Base-by-base conservation (phyloP, 2,113 vertebrate species). In the Clarias gariepinus region DNA sequence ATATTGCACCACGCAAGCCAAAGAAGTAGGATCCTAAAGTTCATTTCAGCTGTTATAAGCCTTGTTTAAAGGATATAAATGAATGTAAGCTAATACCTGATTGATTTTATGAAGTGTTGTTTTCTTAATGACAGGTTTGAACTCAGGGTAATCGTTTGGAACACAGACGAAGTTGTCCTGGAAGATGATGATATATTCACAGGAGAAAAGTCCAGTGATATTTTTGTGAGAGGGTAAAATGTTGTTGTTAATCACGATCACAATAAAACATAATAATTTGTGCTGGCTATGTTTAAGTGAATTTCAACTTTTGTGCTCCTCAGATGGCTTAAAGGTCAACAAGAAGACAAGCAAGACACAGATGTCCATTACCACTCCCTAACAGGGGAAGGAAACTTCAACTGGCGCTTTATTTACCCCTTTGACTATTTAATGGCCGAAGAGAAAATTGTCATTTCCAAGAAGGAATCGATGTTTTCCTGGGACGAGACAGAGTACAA, bases 401-500 rank as follows among this genome's bases (percentile, higher is more conserved):
- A 99, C 95, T 99, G 98, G 98, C 96, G 98, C 86, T 99, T 97
- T 80, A 92, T 99, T 89, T 99, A 94, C 92, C 98, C 98, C 84
- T 99, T 99, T 0, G 98, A 99, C 92, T 99, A 99, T 92, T 96
- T 99, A 90, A 94, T 97, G 81, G 98, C 98, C 0, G 98, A 99
- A 91, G 98, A 99, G 90, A 99, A 94, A 95, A 99, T 99, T 0
- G 97, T 99, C 89, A 99, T 99, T 93, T 99, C 98, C 57, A 99
- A 98, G 94, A 99, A 99, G 85, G 98, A 99, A 92, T 99, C 97
- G 86, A 98, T 99, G 98, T 99, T 99, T 92, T 99, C 98, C 88
- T 99, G 98, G 98, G 98, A 99, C 0, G 98, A 99, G 92, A 99
- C 98, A 0, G 98, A 99, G 85, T 99, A 99, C 92, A 99, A 99